A percentile compares a stretch with the other conserved stretches of the same genome.
Evolutionary conservation across 30 jellyfish, hydroid and myxozoan genomes (phyloP).

Genomic region (Morbakka virulenta): DNA sequence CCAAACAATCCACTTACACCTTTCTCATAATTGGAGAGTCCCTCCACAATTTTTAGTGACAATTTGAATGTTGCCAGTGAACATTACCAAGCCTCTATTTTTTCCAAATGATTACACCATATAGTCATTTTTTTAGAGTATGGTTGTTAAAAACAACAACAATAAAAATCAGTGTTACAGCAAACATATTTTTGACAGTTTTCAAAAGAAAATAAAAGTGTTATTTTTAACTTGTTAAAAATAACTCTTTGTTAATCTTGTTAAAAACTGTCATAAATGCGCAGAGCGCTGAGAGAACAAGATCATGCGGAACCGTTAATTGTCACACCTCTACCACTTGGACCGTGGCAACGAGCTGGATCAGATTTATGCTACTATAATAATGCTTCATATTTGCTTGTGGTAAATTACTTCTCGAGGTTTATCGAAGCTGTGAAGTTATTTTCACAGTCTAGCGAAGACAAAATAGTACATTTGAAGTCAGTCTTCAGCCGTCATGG

Average conservation of each 20-base stretch:
- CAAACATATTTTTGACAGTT: too few relatives aligned
- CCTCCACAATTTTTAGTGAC: too few relatives aligned
- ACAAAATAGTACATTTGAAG: not conserved
- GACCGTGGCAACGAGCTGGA: slow-evolving; percentile 58
- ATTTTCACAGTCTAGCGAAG: not conserved
- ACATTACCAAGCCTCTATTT: too few relatives aligned
- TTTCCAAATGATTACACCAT: too few relatives aligned
- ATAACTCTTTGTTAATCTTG: slow-evolving; percentile 24
- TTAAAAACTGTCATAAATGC: slow-evolving; percentile 27
- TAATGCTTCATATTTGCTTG: slow-evolving; percentile 3
- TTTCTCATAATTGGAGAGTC: too few relatives aligned
- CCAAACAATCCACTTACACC: too few relatives aligned
- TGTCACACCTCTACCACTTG: slow-evolving; percentile 23
- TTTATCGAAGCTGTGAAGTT: slow-evolving; percentile 27
- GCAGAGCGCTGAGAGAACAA: too few relatives aligned
- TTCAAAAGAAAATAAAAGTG: not conserved
- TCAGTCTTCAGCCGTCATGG: not conserved
- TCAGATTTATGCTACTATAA: slow-evolving; percentile 33
- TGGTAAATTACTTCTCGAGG: slow-evolving; percentile 28
- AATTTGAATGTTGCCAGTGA: too few relatives aligned
- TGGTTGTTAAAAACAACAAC: too few relatives aligned
- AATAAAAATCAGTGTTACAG: too few relatives aligned
- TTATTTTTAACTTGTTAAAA: not conserved
- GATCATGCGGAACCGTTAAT: slow-evolving; percentile 45
- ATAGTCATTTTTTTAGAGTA: too few relatives aligned